These are phyloP conservation scores for Limnodromus scolopaceus DNA, from an alignment of 2,797 vertebrate species.

Conservation along the genomic window DNA sequence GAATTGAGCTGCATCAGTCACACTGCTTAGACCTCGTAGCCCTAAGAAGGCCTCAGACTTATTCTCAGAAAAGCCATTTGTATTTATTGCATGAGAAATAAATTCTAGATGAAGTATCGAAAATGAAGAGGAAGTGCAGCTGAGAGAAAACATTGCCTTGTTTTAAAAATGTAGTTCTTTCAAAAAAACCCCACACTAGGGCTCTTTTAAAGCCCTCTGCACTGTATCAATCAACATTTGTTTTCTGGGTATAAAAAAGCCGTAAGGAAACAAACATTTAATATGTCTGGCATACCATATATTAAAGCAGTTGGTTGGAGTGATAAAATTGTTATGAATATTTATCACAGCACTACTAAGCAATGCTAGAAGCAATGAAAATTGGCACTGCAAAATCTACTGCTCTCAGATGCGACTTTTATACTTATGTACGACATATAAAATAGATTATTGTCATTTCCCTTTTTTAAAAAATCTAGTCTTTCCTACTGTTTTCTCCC, in stretches of 20 bases:
- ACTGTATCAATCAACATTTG: not conserved
- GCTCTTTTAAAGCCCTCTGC: not conserved
- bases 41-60: not conserved
- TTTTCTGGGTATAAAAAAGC: constrained; percentile 18
- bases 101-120: not conserved
- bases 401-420: constrained; percentile 8
- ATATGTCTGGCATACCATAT: constrained; percentile 3
- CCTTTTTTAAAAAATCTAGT: not conserved
- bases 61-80: not conserved
- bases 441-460: constrained; percentile 12
- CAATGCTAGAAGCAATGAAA: constrained; percentile 5
- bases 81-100: not conserved
- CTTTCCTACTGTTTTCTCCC: not conserved
- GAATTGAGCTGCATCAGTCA: not conserved
- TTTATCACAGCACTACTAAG: constrained; percentile 29
- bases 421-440: not conserved
- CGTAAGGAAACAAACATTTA: constrained; percentile 21
- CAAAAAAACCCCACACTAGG: not conserved
- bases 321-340: constrained; percentile 51
- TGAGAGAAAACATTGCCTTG: not conserved
- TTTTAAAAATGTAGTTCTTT: not conserved
- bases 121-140: not conserved
- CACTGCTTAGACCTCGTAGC: not conserved
- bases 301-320: constrained; percentile 31
- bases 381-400: constrained; percentile 8